Percentiles rank a stretch among this genome's conserved stretches.
phyloP scores from a whole-genome alignment of 2,888 invertebrate species.

The Pharmacophagus antenor region DNA sequence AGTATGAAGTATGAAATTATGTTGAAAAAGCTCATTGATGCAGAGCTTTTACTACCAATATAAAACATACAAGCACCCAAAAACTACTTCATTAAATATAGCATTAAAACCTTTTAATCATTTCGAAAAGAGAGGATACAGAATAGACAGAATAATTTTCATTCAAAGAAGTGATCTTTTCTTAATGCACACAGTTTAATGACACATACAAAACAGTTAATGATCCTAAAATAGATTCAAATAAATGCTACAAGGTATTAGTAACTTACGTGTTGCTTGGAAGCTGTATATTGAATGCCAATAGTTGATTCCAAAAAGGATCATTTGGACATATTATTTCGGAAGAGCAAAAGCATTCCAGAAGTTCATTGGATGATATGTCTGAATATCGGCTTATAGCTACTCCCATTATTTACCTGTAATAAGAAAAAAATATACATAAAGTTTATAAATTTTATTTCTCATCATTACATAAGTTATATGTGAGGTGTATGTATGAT shows the following conservation, averaged over 20 bases:
- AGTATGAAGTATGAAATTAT: not conserved
- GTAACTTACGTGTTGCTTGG: constrained; percentile 86
- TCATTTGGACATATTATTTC: constrained; percentile 92
- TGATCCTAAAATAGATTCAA: no score
- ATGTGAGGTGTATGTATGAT: no score
- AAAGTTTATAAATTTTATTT: not conserved
- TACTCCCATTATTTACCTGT: constrained; percentile 85
- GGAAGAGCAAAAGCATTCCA: constrained; percentile 88
- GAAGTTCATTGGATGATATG: constrained; percentile 89
- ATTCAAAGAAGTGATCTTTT: no score
- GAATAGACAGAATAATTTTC: no score
- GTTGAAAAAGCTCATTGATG: not conserved
- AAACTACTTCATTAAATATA: no score
- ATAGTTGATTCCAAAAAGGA: constrained; percentile 95
- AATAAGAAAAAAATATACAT: constrained; percentile 18
- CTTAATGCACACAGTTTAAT: no score
- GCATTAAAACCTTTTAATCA: no score
- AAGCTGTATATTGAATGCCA: constrained; percentile 93
- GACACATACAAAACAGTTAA: no score
- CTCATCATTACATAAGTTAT: no score
- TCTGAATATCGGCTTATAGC: constrained; percentile 90
- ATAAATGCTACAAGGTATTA: constrained; percentile 19
- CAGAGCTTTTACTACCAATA: no score
- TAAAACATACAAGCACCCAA: no score
- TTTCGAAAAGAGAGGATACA: no score